Evolutionary conservation across 2,113 vertebrate genomes (phyloP).

Genomic region (Phasianus colchicus): DNA sequence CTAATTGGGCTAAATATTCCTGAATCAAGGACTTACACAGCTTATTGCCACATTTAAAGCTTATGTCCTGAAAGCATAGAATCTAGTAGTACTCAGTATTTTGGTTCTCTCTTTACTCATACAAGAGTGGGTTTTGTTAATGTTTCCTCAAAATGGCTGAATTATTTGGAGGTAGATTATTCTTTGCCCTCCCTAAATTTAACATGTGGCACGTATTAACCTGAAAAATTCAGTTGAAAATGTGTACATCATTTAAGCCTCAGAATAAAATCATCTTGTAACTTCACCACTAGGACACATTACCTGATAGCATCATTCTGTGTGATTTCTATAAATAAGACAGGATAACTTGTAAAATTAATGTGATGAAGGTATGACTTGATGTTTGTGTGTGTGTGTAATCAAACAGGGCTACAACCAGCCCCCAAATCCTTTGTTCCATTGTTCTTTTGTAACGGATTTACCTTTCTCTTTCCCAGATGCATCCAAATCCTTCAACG

Average conservation of each 20-base stretch:
- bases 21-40: not conserved
- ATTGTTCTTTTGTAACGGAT: not conserved
- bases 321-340: not conserved
- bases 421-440: not conserved
- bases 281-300: not conserved
- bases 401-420: not conserved
- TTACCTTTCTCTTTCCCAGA: conserved; percentile 79
- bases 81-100: not conserved
- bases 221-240: not conserved
- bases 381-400: not conserved
- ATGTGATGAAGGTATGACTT: not conserved
- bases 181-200: not conserved
- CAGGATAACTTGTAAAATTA: not conserved
- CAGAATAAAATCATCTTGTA: not conserved
- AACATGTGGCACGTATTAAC: not conserved
- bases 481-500: conserved; percentile 87
- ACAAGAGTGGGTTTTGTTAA: not conserved
- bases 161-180: not conserved
- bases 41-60: not conserved
- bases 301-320: not conserved
- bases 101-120: not conserved
- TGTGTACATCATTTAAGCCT: not conserved
- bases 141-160: not conserved
- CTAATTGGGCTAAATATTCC: not conserved
- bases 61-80: accelerated